A percentile compares a stretch with the other conserved stretches of the same genome.
Evolutionary conservation across 2,113 vertebrate species (phyloP).

Genomic region (Oryzias woworae): DNA sequence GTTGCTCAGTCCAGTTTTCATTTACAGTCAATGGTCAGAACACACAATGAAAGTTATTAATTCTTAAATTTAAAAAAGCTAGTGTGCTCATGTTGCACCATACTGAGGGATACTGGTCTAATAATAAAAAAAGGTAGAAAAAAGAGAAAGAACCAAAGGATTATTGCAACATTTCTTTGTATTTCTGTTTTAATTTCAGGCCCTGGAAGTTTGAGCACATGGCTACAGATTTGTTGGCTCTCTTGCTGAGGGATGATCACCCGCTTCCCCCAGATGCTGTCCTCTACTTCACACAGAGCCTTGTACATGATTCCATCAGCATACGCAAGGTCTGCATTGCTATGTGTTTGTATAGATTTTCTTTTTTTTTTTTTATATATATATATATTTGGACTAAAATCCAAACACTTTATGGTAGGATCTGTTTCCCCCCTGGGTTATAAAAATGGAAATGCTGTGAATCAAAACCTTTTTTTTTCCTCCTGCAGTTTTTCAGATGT

Average conservation of each 20-base stretch:
- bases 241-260: conserved; percentile 91
- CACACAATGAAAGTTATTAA: too few relatives aligned
- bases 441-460: neutral
- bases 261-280: conserved; percentile 86
- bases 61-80: too few relatives aligned
- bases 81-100: too few relatives aligned
- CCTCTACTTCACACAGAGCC: conserved; percentile 89
- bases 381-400: neutral
- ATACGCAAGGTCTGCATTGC: conserved; percentile 86
- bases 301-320: conserved; percentile 92
- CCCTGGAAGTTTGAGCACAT: conserved; percentile 99
- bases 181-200: conserved; percentile 61
- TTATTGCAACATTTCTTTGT: neutral
- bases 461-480: conserved; percentile 1
- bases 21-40: too few relatives aligned
- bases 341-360: conserved; percentile 14
- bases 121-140: neutral
- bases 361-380: neutral
- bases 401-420: neutral
- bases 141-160: neutral
- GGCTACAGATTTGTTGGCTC: conserved; percentile 88
- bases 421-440: neutral
- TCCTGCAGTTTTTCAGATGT: neutral
- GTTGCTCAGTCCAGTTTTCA: too few relatives aligned
- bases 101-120: too few relatives aligned